Evolutionary conservation across 2,113 vertebrate species (phyloP).

Genomic region (Gymnobelideus leadbeateri): DNA sequence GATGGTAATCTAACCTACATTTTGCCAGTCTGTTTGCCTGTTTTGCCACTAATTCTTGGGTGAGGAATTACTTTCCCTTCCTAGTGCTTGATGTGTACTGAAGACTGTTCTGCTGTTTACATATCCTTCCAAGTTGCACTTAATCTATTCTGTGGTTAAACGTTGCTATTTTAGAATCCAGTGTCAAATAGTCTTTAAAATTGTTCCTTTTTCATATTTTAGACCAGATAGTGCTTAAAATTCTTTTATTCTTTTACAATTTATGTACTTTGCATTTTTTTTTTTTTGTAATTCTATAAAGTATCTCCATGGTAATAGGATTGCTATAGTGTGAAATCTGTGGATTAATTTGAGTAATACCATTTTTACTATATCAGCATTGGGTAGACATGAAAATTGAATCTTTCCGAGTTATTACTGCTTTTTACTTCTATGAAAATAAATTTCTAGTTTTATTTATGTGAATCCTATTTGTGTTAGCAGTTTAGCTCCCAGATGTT

Average conservation of each 20-base stretch:
- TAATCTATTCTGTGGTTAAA: not conserved
- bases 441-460: not conserved
- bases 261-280: not conserved
- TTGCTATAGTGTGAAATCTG: not conserved
- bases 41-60: not conserved
- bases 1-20: not conserved
- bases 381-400: not conserved
- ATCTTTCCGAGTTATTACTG: not conserved
- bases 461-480: not conserved
- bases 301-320: not conserved
- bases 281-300: not conserved
- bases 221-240: not conserved
- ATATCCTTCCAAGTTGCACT: not conserved
- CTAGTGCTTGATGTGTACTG: not conserved
- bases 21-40: not conserved
- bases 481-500: not conserved
- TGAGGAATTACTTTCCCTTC: too few relatives aligned
- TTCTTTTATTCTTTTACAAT: not conserved
- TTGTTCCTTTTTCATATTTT: not conserved
- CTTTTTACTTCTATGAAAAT: not conserved
- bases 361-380: not conserved
- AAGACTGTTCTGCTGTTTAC: not conserved
- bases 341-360: not conserved
- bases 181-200: not conserved
- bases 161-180: not conserved